A percentile compares a stretch with the other conserved stretches of the same genome.
Conservation (phyloP, 2,888 invertebrate genomes). For the Cancer borealis region DNA sequence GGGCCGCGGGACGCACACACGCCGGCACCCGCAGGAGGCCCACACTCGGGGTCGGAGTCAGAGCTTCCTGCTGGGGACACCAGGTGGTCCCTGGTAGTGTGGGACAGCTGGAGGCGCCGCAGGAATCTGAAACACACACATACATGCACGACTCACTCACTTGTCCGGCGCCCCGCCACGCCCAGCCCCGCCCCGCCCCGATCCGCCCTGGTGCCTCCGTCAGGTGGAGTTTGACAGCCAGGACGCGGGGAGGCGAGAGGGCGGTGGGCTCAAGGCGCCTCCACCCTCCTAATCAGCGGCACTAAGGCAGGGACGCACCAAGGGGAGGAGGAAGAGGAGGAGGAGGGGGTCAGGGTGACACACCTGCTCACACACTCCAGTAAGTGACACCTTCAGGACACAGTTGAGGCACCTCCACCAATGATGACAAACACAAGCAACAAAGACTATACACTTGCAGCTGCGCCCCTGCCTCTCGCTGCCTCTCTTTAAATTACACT, state of each 20-base stretch:
- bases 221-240: neutral
- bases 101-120: conserved; percentile 70
- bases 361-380: too few relatives aligned
- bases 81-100: conserved; percentile 61
- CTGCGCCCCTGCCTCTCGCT: neutral
- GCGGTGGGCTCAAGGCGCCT: neutral
- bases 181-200: neutral
- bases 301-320: neutral
- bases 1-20: conserved; percentile 47
- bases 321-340: neutral
- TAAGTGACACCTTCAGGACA: neutral
- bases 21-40: conserved; percentile 56
- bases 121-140: conserved; percentile 64
- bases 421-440: neutral
- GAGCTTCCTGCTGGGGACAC: conserved; percentile 69
- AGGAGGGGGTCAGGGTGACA: neutral
- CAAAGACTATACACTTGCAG: neutral
- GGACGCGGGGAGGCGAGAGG: neutral
- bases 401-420: neutral
- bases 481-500: neutral
- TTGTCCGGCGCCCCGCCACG: neutral
- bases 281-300: neutral
- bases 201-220: neutral
- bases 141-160: neutral
- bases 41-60: conserved; percentile 71